Percentiles rank a stretch among this genome's conserved stretches.
Evolutionary conservation across 2,797 vertebrate genomes (phyloP).

Genomic region (Huso huso): DNA sequence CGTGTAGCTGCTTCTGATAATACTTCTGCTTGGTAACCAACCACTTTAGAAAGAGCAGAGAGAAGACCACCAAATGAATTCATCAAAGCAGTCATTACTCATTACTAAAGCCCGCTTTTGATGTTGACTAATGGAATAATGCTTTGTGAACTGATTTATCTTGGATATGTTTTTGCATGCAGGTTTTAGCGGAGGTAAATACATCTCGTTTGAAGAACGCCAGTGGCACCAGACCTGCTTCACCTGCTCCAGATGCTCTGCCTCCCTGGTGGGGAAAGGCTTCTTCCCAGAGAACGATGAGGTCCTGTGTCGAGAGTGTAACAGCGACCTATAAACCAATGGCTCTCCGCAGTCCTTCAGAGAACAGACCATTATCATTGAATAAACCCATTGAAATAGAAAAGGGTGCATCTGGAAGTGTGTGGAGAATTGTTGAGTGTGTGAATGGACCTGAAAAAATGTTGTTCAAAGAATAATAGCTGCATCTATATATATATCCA

Average conservation of each 20-base stretch:
- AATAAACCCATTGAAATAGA: background rate
- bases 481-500: background rate
- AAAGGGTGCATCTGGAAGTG: background rate
- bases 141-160: too few relatives aligned
- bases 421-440: background rate
- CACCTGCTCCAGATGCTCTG: conserved; percentile 56
- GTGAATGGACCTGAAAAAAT: background rate
- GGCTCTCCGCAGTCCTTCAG: background rate
- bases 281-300: conserved; percentile 59
- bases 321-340: conserved; percentile 65
- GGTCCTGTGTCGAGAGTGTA: conserved; percentile 61
- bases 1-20: too few relatives aligned
- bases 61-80: too few relatives aligned
- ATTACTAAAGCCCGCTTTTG: too few relatives aligned
- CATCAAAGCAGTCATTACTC: too few relatives aligned
- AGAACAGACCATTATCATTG: background rate
- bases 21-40: too few relatives aligned
- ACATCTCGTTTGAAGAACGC: conserved; percentile 64
- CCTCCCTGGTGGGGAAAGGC: conserved; percentile 60
- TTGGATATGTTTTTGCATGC: background rate
- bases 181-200: conserved; percentile 62
- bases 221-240: conserved; percentile 70
- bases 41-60: too few relatives aligned
- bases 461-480: background rate
- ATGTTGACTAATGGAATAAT: too few relatives aligned